phyloP scores from a whole-genome alignment of 2,888 invertebrate genomes.

The Caenorhabditis imperialis region DNA sequence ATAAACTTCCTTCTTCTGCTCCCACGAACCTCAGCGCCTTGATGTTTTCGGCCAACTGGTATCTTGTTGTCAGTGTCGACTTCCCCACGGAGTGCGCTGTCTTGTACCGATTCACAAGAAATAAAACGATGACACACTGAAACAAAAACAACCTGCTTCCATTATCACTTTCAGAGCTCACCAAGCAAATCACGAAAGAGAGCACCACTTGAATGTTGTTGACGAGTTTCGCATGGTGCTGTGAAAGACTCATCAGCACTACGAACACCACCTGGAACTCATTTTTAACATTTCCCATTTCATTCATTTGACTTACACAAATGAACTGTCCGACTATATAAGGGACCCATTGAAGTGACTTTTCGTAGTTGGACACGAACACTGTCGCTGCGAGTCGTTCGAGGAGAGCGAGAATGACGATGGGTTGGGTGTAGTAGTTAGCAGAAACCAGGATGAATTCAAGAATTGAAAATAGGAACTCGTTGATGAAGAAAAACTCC shows the following conservation, averaged over 20 bases:
- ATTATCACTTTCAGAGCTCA: background rate
- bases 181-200: conserved; percentile 30
- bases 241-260: conserved; percentile 27
- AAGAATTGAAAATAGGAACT: conserved; percentile 32
- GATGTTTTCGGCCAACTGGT: conserved; percentile 53
- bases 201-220: conserved; percentile 39
- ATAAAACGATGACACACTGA: conserved; percentile 42
- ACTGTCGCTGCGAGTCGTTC: conserved; percentile 47
- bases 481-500: conserved; percentile 33
- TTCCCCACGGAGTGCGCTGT: conserved; percentile 36
- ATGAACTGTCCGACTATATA: conserved; percentile 34
- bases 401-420: conserved; percentile 40
- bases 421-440: conserved; percentile 48
- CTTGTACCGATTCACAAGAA: conserved; percentile 37
- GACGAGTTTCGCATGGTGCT: conserved; percentile 21
- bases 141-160: background rate
- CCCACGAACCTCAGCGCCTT: conserved; percentile 56
- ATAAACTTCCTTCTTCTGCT: too few relatives aligned
- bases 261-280: conserved; percentile 34
- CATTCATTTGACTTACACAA: conserved; percentile 25
- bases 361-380: conserved; percentile 37
- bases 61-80: conserved; percentile 37
- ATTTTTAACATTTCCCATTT: background rate
- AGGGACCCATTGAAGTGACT: conserved; percentile 39
- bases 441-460: conserved; percentile 27